Evolutionary conservation across 2,888 invertebrate genomes (phyloP).

Genomic region (Adelognathus sp.): DNA sequence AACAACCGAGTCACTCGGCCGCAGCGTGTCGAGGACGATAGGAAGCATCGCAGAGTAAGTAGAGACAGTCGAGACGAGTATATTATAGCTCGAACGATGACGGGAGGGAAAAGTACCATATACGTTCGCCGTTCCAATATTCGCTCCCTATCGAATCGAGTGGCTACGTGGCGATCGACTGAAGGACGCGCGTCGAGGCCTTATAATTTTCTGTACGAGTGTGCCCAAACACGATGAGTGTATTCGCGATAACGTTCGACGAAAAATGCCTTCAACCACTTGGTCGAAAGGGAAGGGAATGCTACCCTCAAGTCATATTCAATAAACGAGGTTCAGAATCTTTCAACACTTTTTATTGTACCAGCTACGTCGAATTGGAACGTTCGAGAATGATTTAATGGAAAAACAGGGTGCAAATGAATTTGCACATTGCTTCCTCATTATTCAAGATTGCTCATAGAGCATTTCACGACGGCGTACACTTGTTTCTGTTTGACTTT

Average conservation of each 20-base stretch:
- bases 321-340: too few species aligned
- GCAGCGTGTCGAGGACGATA: conserved; percentile 47
- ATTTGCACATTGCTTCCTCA: too few species aligned
- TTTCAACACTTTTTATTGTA: not conserved
- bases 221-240: not conserved
- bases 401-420: too few species aligned
- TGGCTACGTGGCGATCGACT: conserved; percentile 34
- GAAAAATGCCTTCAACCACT: not conserved
- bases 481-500: too few species aligned
- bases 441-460: too few species aligned
- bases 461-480: too few species aligned
- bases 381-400: too few species aligned
- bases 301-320: not conserved
- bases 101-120: conserved; percentile 13
- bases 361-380: too few species aligned
- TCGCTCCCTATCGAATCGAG: conserved; percentile 53
- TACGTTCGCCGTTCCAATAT: conserved; percentile 57
- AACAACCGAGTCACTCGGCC: conserved; percentile 73
- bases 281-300: not conserved
- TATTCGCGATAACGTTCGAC: not conserved
- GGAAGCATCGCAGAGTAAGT: conserved; percentile 35
- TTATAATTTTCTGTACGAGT: conserved; percentile 41
- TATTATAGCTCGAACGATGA: conserved; percentile 57
- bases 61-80: conserved; percentile 55
- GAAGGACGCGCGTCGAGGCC: conserved; percentile 13